phyloP scores from a whole-genome alignment of 2,113 vertebrate species.

The Pongo abelii region DNA sequence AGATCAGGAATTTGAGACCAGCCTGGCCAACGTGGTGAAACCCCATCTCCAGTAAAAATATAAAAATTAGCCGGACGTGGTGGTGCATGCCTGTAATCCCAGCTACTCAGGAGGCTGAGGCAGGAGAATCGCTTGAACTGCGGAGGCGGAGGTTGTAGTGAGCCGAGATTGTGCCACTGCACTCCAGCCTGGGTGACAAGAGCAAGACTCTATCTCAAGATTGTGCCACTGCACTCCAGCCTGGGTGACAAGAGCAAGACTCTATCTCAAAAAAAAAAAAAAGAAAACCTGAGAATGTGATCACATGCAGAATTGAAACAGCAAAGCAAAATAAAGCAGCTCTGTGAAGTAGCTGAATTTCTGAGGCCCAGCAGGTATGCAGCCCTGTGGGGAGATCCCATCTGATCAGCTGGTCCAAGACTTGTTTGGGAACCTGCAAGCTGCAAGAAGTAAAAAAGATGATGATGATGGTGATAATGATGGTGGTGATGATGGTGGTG shows the following conservation, averaged over 20 bases:
- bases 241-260: not conserved
- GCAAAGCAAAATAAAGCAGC: not conserved
- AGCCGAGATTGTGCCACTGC: not conserved
- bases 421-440: not conserved
- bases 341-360: rapidly evolving
- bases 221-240: not conserved
- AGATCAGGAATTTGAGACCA: not conserved
- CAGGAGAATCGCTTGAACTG: not conserved
- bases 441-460: not conserved
- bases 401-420: not conserved
- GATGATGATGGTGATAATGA: not conserved
- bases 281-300: not conserved
- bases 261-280: not conserved
- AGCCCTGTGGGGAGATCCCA: not conserved
- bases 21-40: not conserved
- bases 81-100: not conserved
- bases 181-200: not conserved
- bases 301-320: not conserved
- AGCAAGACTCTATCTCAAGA: not conserved
- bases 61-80: not conserved
- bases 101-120: not conserved
- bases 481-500: not conserved
- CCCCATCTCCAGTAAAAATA: not conserved
- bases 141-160: not conserved
- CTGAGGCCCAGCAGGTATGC: not conserved